Conservation (phyloP, 1,140 invertebrate genomes). For the Pseudachorutes palmiensis region DNA sequence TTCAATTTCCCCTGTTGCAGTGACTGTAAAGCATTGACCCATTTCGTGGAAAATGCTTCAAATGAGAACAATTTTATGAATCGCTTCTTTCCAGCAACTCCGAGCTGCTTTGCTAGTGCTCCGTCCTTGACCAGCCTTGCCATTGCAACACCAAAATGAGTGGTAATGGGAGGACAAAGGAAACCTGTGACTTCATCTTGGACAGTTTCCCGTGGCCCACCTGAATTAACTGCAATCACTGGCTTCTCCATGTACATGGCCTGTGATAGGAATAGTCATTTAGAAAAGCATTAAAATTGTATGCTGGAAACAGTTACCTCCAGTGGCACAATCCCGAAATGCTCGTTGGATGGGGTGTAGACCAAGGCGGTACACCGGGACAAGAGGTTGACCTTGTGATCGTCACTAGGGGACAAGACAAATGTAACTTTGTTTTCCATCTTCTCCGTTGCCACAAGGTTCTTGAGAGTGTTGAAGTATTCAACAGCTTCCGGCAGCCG, state of each 20-base stretch:
- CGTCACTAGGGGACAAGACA: conserved; percentile 75
- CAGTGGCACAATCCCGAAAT: conserved; percentile 98
- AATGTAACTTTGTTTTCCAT: conserved; percentile 72
- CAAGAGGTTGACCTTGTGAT: conserved; percentile 71
- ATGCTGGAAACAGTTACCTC: conserved; percentile 48
- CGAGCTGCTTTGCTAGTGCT: conserved; percentile 54
- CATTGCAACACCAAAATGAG: conserved; percentile 73
- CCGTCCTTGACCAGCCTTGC: conserved; percentile 53
- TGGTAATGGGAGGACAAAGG: conserved; percentile 59
- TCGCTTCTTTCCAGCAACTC: conserved; percentile 57
- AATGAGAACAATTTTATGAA: conserved; percentile 73
- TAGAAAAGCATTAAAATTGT: conserved; percentile 4
- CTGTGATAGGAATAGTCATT: conserved; percentile 39
- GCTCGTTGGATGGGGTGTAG: conserved; percentile 94
- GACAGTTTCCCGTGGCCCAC: conserved; percentile 91
- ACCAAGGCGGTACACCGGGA: conserved; percentile 65
- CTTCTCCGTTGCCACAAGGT: conserved; percentile 55
- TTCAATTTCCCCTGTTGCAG: neutral
- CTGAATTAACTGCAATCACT: conserved; percentile 89
- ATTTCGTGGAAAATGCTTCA: conserved; percentile 54
- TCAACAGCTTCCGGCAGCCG: conserved; percentile 81
- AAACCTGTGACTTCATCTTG: conserved; percentile 81
- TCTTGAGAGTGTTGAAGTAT: conserved; percentile 69
- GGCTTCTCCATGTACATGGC: conserved; percentile 91
- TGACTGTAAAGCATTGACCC: conserved; percentile 22